Conservation (phyloP, 2,113 vertebrate species). For the Dasypus novemcinctus region DNA sequence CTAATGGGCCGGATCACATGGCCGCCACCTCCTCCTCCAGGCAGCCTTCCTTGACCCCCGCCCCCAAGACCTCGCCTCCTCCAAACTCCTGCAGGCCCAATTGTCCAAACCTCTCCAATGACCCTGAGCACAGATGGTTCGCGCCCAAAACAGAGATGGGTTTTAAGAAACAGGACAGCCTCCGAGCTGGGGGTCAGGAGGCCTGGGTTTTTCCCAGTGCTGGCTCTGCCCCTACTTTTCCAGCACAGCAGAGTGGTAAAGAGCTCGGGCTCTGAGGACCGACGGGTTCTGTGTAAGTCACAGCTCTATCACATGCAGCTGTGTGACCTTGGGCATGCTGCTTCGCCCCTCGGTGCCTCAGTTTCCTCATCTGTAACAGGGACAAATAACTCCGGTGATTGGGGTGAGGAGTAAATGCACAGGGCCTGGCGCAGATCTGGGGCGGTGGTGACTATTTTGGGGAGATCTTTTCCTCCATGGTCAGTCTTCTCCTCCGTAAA, state of each 20-base stretch:
- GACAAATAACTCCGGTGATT: neutral
- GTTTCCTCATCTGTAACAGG: neutral
- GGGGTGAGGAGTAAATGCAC: neutral
- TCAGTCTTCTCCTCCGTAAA: neutral
- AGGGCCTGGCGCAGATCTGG: neutral
- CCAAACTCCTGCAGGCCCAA: neutral
- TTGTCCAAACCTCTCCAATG: no score
- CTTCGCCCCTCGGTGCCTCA: no score
- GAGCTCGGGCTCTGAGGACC: neutral
- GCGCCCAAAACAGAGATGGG: neutral
- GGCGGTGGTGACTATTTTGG: neutral
- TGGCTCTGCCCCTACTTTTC: neutral
- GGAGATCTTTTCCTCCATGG: neutral
- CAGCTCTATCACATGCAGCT: neutral
- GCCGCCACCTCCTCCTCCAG: neutral
- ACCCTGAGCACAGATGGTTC: neutral
- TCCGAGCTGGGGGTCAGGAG: neutral
- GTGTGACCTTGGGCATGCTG: neutral
- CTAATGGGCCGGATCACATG: neutral
- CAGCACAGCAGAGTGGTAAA: neutral
- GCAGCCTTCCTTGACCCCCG: neutral
- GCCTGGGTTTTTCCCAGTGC: neutral
- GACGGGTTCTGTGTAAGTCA: neutral
- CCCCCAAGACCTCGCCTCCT: neutral
- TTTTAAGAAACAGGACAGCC: neutral